These are phyloP conservation scores for Alouatta palliata DNA, from an alignment of 2,113 vertebrate genomes.

Conservation along the genomic window DNA sequence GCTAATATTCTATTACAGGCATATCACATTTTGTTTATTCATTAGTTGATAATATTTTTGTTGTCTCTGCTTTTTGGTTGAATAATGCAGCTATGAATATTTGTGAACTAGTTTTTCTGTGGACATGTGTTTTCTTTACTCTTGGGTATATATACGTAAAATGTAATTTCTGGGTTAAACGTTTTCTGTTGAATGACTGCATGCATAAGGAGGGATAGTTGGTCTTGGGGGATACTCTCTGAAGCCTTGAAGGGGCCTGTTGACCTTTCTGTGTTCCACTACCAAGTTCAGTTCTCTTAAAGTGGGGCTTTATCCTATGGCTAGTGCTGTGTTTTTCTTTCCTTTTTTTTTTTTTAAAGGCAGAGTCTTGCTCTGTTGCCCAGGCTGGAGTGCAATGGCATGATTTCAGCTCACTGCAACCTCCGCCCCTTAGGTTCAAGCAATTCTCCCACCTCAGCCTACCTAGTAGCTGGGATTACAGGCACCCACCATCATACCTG, in stretches of 20 bases:
- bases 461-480: neutral
- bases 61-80: neutral
- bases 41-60: neutral
- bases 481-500: neutral
- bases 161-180: neutral
- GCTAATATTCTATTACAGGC: neutral
- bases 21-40: neutral
- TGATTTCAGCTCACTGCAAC: neutral
- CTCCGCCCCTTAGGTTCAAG: no score
- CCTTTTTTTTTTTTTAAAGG: neutral
- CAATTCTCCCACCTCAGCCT: neutral
- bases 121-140: neutral
- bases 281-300: neutral
- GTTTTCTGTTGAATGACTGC: neutral
- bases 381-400: neutral
- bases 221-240: neutral
- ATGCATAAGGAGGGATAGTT: neutral
- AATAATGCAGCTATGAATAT: neutral
- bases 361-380: no score
- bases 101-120: conserved; percentile 12
- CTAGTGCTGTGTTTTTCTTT: neutral
- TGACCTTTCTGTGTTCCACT: neutral
- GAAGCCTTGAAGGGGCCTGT: neutral
- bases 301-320: neutral
- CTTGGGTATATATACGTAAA: neutral